Evolutionary conservation across 1,140 invertebrate species (phyloP), one percentile per base, ranked within the genome.

Genomic region (Drosophila kohkoa): DNA sequence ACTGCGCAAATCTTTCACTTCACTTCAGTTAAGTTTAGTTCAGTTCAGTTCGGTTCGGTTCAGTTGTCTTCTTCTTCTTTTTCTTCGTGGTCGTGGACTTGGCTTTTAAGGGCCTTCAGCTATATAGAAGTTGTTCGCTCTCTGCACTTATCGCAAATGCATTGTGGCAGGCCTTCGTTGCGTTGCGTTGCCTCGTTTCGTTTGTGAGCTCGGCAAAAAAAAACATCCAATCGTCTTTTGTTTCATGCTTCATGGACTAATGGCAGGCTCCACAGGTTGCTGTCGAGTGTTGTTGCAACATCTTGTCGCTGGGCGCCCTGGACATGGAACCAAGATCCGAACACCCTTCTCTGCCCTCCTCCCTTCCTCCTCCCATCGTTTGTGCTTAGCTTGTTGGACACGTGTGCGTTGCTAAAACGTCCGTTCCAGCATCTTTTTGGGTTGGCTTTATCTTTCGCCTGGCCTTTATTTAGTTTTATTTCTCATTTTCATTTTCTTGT

Each of bases 371-470:
- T 3, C 2, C 2, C 2, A n/a, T 10, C 51, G 13, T 7, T 32
- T n/a, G 5, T 30, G 20, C 30, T 54, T 11, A 30, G 20, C 13
- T 58, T 15, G 45, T 48, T 45, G 73, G 49, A 63, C 85, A 89
- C 85, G 85, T 89, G 85, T 89, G 85, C 85, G 81, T 89, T 82
- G 85, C 85, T 89, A 89, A 89, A 89, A 89, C 85, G 85, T 89
- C 85, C 83, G 85, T 45, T 85, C 45, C 28, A 66, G 38, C 66
- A 59, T 55, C 20, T 43, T 0, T 25, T 54, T 8, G 35, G 8
- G 10, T 13, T 48, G 30, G 52, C 35, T 66, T 59, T 60, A 35
- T 63, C 59, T 74, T 43, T 2, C 7, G 7, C 35, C 35, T 32
- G 45, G 30, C 59, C 46, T 59, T 55, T 54, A 38, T 51, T 66